These are phyloP conservation scores for Melitaea athalia DNA, from an alignment of 2,888 invertebrate species.

Conservation along the genomic window DNA sequence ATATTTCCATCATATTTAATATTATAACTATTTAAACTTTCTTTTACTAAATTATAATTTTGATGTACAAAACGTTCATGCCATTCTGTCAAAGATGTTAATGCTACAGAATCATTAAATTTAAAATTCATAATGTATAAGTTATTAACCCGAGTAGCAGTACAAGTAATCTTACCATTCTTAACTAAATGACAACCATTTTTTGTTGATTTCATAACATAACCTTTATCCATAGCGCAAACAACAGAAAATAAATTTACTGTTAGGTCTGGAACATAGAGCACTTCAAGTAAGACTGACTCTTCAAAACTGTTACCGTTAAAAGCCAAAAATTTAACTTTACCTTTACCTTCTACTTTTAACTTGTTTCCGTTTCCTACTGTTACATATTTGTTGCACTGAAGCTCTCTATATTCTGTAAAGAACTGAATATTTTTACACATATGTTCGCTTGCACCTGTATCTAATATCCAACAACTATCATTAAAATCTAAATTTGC, in stretches of 20 bases:
- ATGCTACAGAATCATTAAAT: not conserved
- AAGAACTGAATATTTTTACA: not conserved
- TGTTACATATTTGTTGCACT: not conserved
- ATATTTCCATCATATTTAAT: not conserved
- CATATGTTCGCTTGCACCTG: slow-evolving; percentile 5
- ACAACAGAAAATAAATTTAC: slow-evolving; percentile 7
- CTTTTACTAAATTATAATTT: slow-evolving; percentile 3
- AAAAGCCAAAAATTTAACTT: not conserved
- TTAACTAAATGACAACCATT: not conserved
- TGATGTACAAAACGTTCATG: slow-evolving; percentile 6
- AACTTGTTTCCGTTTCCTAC: slow-evolving; percentile 1
- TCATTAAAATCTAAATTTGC: not conserved
- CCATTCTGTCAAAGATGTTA: not conserved
- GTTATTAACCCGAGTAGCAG: not conserved
- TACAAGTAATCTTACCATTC: not conserved
- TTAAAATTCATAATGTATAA: slow-evolving; percentile 2
- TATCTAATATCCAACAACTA: slow-evolving; percentile 1
- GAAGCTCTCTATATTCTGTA: slow-evolving; percentile 1
- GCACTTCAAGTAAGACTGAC: not conserved
- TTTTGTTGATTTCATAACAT: slow-evolving; percentile 3
- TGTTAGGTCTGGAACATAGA: slow-evolving; percentile 3
- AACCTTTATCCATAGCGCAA: slow-evolving; percentile 2
- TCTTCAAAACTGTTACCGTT: slow-evolving; percentile 1
- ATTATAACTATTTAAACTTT: not conserved
- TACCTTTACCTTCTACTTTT: slow-evolving; percentile 2